A percentile compares a stretch with the other conserved stretches of the same genome.
phyloP scores from a whole-genome alignment of 2,888 invertebrate species.

The Sthenelais limicola region DNA sequence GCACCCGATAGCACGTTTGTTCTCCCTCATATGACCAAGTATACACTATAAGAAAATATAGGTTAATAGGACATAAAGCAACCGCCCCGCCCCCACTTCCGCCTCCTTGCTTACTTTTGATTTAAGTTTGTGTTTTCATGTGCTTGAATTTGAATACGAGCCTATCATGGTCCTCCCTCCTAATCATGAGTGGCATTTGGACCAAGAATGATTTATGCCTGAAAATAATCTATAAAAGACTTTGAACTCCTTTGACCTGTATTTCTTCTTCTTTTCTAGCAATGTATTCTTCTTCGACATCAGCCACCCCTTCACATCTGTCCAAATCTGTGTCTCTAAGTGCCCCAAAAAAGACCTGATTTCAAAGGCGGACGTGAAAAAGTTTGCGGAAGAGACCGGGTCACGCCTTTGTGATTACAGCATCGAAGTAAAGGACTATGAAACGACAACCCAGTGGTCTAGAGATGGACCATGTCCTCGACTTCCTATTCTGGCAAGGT shows the following conservation, averaged over 20 bases:
- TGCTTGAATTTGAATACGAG: too few relatives aligned
- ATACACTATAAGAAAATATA: too few relatives aligned
- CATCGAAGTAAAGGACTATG: constrained; percentile 56
- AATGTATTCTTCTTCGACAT: constrained; percentile 89
- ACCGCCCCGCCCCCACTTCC: too few relatives aligned
- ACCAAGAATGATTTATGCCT: too few relatives aligned
- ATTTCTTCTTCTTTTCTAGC: constrained; percentile 64
- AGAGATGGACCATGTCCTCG: constrained; percentile 82
- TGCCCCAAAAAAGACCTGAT: constrained; percentile 83
- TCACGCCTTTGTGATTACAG: constrained; percentile 82
- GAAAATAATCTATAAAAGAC: too few relatives aligned
- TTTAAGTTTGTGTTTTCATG: too few relatives aligned
- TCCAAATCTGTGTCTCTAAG: constrained; percentile 90
- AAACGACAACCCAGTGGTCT: constrained; percentile 45
- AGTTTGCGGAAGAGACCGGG: constrained; percentile 82
- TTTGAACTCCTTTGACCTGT: constrained; percentile 23
- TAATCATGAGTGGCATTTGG: too few relatives aligned
- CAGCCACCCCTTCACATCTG: constrained; percentile 81
- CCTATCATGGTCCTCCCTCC: too few relatives aligned
- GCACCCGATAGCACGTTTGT: too few relatives aligned
- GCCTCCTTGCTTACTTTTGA: too few relatives aligned
- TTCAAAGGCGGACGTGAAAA: constrained; percentile 79
- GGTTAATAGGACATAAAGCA: too few relatives aligned
- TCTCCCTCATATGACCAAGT: too few relatives aligned
- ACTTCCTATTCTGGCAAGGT: constrained; percentile 84